Conservation (phyloP, 92 coral and sea anemone genomes). For the Epizoanthus illoricatus region DNA sequence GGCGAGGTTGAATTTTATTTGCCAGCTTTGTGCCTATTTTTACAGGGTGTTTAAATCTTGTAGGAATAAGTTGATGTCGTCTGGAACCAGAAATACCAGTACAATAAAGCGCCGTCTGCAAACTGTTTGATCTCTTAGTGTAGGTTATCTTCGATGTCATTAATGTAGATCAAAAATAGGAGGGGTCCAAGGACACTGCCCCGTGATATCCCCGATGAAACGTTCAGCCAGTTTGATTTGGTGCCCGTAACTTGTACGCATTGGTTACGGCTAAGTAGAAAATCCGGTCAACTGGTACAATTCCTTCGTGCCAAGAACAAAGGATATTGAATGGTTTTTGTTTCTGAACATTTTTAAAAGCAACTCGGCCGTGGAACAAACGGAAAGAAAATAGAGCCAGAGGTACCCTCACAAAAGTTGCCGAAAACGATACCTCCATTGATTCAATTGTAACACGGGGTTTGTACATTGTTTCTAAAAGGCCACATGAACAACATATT, state of each 20-base stretch:
- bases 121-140: not conserved
- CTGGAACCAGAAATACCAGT: not conserved
- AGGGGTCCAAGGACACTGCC: not conserved
- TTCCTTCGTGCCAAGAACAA: too few species aligned
- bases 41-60: not conserved
- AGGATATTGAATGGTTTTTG: too few species aligned
- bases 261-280: not conserved
- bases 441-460: too few species aligned
- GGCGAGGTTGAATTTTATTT: not conserved
- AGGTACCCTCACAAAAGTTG: too few species aligned
- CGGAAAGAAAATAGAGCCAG: too few species aligned
- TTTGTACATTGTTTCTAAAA: too few species aligned
- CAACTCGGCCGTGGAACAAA: too few species aligned
- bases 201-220: not conserved
- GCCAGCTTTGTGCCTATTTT: not conserved
- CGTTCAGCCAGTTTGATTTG: not conserved
- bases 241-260: not conserved
- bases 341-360: too few species aligned
- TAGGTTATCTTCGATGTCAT: not conserved
- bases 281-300: too few species aligned
- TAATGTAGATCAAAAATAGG: not conserved
- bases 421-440: too few species aligned
- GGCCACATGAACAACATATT: too few species aligned
- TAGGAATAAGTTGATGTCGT: not conserved
- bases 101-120: not conserved